Conservation (phyloP, 2,797 vertebrate species). For the Sebastes cheni region DNA sequence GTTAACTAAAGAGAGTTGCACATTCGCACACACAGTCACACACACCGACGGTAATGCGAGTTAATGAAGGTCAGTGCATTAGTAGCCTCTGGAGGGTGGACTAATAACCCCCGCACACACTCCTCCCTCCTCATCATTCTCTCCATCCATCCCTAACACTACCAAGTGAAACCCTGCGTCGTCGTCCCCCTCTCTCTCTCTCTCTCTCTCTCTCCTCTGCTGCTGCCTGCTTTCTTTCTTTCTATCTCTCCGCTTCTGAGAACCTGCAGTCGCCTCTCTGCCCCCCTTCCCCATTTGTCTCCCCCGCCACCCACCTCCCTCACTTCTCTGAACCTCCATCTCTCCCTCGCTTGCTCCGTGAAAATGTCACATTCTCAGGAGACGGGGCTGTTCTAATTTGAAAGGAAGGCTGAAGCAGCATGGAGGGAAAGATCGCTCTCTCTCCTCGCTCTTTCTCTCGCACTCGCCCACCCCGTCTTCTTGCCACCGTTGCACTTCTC, state of each 20-base stretch:
- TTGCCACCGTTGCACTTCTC: constrained; percentile 50
- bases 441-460: constrained; percentile 14
- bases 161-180: constrained; percentile 39
- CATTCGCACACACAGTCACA: constrained; percentile 54
- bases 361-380: constrained; percentile 82
- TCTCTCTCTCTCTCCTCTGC: background rate
- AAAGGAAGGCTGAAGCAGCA: constrained; percentile 81
- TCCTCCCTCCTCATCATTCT: constrained; percentile 56
- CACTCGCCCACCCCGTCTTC: constrained; percentile 20
- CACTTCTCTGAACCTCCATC: constrained; percentile 63
- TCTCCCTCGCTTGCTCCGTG: constrained; percentile 66
- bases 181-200: background rate
- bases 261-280: constrained; percentile 55
- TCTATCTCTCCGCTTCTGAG: constrained; percentile 48
- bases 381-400: constrained; percentile 80
- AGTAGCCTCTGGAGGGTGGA: constrained; percentile 77
- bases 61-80: constrained; percentile 83
- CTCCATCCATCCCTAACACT: constrained; percentile 63
- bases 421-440: constrained; percentile 66
- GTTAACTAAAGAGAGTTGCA: constrained; percentile 74
- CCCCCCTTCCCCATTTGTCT: constrained; percentile 50
- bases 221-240: constrained; percentile 18
- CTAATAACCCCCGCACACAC: constrained; percentile 65
- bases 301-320: background rate
- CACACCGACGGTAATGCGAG: constrained; percentile 70